Conservation (phyloP, 2,797 vertebrate genomes). For the Bradypodion ventrale region DNA sequence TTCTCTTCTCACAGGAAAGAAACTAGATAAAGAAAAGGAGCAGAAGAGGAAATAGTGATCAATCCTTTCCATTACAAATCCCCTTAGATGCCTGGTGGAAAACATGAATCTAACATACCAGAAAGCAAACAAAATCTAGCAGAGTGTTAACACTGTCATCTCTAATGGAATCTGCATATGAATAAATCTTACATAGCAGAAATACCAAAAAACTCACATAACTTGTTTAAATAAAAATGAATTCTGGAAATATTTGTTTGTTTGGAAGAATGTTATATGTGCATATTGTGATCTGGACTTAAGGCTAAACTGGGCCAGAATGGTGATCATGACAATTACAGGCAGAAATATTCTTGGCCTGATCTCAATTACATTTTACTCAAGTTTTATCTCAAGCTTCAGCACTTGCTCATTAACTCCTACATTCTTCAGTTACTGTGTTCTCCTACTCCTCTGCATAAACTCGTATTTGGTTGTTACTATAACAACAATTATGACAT, state of each 20-base stretch:
- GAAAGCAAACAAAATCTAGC: too few species aligned
- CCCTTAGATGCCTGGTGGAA: not conserved
- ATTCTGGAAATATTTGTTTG: not conserved
- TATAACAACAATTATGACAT: slow-evolving; percentile 3
- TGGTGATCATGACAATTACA: not conserved
- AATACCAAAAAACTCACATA: not conserved
- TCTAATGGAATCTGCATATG: not conserved
- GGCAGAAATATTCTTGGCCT: too few species aligned
- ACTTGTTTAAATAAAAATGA: not conserved
- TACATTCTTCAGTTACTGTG: not conserved
- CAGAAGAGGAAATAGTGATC: not conserved
- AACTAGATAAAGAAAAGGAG: too few species aligned
- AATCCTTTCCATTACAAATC: not conserved
- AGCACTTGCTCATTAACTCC: not conserved
- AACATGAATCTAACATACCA: not conserved
- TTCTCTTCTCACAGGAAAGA: too few species aligned
- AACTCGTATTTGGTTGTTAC: not conserved
- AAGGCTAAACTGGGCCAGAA: not conserved
- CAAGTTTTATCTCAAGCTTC: not conserved
- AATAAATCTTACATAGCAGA: not conserved
- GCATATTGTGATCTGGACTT: not conserved
- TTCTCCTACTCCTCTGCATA: not conserved
- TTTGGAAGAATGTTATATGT: not conserved
- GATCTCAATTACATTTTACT: not conserved
- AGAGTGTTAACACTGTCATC: not conserved